Conservation (phyloP, 2,113 vertebrate species). For the Rana temporaria region DNA sequence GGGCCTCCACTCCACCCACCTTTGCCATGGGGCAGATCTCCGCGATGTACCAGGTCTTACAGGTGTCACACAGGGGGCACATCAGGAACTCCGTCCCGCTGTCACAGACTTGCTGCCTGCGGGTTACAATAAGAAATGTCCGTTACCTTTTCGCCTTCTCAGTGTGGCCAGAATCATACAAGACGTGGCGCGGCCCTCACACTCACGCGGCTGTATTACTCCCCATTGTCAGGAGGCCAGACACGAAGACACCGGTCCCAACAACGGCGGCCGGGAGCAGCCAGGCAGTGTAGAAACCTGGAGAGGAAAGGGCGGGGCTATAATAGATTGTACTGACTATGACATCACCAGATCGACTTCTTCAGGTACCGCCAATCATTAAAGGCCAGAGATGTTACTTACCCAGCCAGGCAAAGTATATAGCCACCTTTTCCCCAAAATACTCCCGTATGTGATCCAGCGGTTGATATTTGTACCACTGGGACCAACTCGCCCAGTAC, state of each 20-base stretch:
- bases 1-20: slow-evolving; percentile 61
- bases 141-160: background rate
- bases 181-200: background rate
- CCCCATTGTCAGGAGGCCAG: slow-evolving; percentile 73
- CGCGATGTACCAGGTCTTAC: slow-evolving; percentile 78
- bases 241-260: slow-evolving; percentile 78
- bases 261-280: slow-evolving; percentile 78
- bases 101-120: slow-evolving; percentile 78
- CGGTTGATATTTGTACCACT: slow-evolving; percentile 81
- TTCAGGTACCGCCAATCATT: too few species aligned
- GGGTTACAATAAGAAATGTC: background rate
- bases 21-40: slow-evolving; percentile 83
- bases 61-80: slow-evolving; percentile 79
- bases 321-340: background rate
- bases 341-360: too few species aligned
- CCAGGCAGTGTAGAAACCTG: slow-evolving; percentile 82
- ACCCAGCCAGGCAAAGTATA: slow-evolving; percentile 78
- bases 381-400: slow-evolving; percentile 3
- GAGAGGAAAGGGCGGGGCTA: slow-evolving; percentile 17
- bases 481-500: slow-evolving; percentile 79
- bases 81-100: slow-evolving; percentile 73
- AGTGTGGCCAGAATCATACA: background rate
- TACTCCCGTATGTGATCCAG: slow-evolving; percentile 76
- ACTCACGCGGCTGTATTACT: slow-evolving; percentile 78
- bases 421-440: slow-evolving; percentile 78